These are phyloP conservation scores for Hemibagrus guttatus DNA, from an alignment of 2,797 vertebrate species.

Conservation along the genomic window DNA sequence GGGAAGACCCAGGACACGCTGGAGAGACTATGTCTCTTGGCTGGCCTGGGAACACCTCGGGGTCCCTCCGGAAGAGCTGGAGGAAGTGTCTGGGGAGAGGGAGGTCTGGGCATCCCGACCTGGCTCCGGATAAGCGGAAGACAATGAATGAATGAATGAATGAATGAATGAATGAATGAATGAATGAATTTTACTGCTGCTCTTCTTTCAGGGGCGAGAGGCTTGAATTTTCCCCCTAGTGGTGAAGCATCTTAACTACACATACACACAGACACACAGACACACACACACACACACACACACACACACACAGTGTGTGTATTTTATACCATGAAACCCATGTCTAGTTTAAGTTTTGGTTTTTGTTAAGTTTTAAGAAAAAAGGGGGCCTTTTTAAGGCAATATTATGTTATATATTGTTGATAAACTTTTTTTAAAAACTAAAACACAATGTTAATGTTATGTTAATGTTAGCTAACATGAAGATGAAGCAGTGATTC, in stretches of 20 bases:
- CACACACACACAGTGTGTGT: too few relatives aligned
- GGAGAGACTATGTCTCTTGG: too few relatives aligned
- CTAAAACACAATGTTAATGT: background rate
- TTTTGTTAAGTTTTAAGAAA: background rate
- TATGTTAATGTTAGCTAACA: too few relatives aligned
- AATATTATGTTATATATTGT: background rate
- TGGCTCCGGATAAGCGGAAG: too few relatives aligned
- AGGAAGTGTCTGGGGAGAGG: too few relatives aligned
- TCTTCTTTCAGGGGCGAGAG: background rate
- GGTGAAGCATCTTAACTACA: background rate
- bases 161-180: too few relatives aligned
- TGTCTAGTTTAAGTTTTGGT: background rate
- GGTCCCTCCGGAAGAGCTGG: too few relatives aligned
- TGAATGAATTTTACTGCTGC: background rate
- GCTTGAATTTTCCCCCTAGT: background rate
- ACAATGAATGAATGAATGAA: too few relatives aligned
- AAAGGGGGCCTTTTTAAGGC: background rate
- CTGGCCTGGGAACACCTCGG: too few relatives aligned
- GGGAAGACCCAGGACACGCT: too few relatives aligned
- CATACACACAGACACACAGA: background rate
- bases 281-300: background rate
- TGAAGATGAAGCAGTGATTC: background rate
- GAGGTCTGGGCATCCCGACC: too few relatives aligned
- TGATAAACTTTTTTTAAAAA: background rate
- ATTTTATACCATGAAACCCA: too few relatives aligned